phyloP scores from a whole-genome alignment of 2,888 invertebrate genomes.

The Hypomecis atomaria region DNA sequence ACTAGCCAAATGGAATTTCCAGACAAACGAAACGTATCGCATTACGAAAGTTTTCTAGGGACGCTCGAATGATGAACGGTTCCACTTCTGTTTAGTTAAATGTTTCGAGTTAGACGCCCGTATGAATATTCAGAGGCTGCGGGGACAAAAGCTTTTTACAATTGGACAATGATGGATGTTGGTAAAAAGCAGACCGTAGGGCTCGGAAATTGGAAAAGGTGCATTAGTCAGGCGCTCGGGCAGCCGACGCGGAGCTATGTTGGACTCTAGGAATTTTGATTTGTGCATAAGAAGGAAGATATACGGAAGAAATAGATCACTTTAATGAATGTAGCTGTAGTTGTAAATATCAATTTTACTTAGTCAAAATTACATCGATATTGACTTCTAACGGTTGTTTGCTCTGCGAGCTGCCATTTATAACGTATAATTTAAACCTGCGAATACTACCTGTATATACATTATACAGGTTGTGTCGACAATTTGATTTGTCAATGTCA shows the following conservation, averaged over 20 bases:
- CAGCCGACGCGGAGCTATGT: conserved; percentile 13
- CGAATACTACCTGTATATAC: too few species aligned
- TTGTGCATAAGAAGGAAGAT: conserved; percentile 1
- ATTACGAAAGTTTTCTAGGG: conserved; percentile 43
- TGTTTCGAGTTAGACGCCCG: conserved; percentile 53
- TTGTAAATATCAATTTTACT: too few species aligned
- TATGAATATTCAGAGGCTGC: conserved; percentile 59
- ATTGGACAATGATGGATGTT: conserved; percentile 78
- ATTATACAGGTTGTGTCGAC: too few species aligned
- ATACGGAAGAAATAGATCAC: background rate
- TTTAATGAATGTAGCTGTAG: background rate
- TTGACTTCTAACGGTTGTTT: too few species aligned
- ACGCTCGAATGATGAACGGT: conserved; percentile 42
- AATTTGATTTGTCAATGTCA: too few species aligned
- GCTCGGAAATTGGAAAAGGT: conserved; percentile 79
- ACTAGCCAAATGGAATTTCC: conserved; percentile 25
- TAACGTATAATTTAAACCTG: too few species aligned
- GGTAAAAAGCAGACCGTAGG: conserved; percentile 68
- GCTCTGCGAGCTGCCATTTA: too few species aligned
- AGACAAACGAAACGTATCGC: conserved; percentile 36
- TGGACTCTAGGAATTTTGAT: conserved; percentile 8
- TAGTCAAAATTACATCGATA: too few species aligned
- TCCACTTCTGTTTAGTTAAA: conserved; percentile 49
- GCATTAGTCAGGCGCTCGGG: conserved; percentile 53
- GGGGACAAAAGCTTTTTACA: conserved; percentile 67